Percentiles rank a stretch among this genome's conserved stretches.
Evolutionary conservation across 2,888 invertebrate genomes (phyloP).

Genomic region (Volucella inanis): DNA sequence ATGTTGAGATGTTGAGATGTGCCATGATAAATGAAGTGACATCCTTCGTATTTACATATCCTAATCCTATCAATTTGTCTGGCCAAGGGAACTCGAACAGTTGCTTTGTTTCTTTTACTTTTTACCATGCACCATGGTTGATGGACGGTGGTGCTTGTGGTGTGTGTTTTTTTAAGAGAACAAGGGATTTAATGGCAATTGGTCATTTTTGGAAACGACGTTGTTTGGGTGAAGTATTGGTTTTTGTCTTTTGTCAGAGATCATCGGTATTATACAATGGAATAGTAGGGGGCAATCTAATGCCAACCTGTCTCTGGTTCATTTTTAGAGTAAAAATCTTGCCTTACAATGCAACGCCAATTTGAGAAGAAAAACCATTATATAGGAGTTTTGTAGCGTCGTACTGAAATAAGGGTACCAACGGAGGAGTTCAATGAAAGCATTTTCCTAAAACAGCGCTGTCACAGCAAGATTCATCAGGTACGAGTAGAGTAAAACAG

Average conservation of each 20-base stretch:
- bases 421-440: too few relatives aligned
- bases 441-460: too few relatives aligned
- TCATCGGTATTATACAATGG: not conserved
- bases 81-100: conserved; percentile 65
- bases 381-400: too few relatives aligned
- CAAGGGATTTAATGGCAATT: conserved; percentile 28
- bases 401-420: too few relatives aligned
- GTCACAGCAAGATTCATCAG: too few relatives aligned
- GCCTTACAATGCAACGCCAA: too few relatives aligned
- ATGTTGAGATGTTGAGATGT: conserved; percentile 37
- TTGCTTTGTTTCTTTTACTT: conserved; percentile 52
- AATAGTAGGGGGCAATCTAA: not conserved
- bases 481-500: too few relatives aligned
- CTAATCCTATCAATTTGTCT: conserved; percentile 73
- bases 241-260: conserved; percentile 33
- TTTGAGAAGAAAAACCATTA: too few relatives aligned
- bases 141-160: not conserved
- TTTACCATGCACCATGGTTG: conserved; percentile 12
- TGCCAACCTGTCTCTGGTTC: too few relatives aligned
- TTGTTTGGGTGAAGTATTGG: conserved; percentile 22
- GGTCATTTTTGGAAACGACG: conserved; percentile 43
- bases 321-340: too few relatives aligned
- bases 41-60: conserved; percentile 70
- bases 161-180: conserved; percentile 15
- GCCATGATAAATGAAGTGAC: conserved; percentile 70